Evolutionary conservation across 2,888 invertebrate genomes (phyloP).

Genomic region (Drosophila mimica): DNA sequence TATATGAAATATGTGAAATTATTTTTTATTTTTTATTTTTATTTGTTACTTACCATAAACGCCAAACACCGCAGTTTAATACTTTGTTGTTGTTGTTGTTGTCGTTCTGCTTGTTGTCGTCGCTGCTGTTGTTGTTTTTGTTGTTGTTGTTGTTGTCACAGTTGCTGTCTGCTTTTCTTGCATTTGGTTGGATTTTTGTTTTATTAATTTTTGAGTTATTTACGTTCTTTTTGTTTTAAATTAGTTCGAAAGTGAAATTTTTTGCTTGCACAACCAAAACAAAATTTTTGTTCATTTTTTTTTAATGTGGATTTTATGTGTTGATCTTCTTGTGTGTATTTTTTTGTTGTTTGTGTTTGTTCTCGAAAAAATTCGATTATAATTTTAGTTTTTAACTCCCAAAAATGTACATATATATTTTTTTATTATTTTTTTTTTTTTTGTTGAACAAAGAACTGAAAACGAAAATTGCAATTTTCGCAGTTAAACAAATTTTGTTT

Average conservation of each 20-base stretch:
- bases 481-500: slow-evolving; percentile 9
- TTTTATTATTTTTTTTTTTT: neutral
- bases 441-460: slow-evolving; percentile 35
- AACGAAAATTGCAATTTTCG: slow-evolving; percentile 32
- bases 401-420: slow-evolving; percentile 5
- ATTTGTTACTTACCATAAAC: slow-evolving; percentile 66
- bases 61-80: slow-evolving; percentile 80
- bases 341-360: slow-evolving; percentile 7
- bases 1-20: neutral
- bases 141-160: slow-evolving; percentile 25
- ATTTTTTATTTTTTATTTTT: neutral
- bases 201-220: neutral
- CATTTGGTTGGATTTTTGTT: slow-evolving; percentile 37
- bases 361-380: slow-evolving; percentile 22
- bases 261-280: slow-evolving; percentile 51
- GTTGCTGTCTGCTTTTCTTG: slow-evolving; percentile 35
- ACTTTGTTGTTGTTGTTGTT: slow-evolving; percentile 59
- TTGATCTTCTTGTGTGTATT: slow-evolving; percentile 1
- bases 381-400: slow-evolving; percentile 14
- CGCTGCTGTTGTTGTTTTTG: slow-evolving; percentile 12
- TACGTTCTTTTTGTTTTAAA: slow-evolving; percentile 31
- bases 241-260: slow-evolving; percentile 53
- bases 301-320: neutral
- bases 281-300: slow-evolving; percentile 46
- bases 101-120: slow-evolving; percentile 38